Conservation (phyloP, 1,140 invertebrate species). For the Marisa cornuarietis region DNA sequence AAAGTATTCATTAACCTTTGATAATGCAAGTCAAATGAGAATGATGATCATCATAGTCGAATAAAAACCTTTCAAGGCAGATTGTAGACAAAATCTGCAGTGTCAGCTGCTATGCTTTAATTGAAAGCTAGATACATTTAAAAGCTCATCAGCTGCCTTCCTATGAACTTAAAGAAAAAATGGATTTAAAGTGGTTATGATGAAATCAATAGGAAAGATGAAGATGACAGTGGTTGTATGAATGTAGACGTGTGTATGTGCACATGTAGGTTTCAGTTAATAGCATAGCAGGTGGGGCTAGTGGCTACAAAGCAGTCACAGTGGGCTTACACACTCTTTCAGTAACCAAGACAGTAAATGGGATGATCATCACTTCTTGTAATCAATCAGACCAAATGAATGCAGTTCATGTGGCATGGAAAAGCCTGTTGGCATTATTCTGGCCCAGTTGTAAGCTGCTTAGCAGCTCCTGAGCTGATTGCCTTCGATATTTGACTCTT, state of each 20-base stretch:
- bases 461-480: not conserved
- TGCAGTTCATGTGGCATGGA: not conserved
- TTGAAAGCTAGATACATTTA: not conserved
- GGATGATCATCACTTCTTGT: too few species aligned
- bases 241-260: not conserved
- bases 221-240: conserved; percentile 9
- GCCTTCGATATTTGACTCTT: not conserved
- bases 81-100: not conserved
- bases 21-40: too few species aligned
- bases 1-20: too few species aligned
- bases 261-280: not conserved
- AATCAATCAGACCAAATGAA: too few species aligned
- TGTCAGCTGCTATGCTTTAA: not conserved
- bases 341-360: too few species aligned
- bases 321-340: too few species aligned
- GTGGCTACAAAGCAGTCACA: too few species aligned
- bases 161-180: not conserved
- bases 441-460: not conserved
- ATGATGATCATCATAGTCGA: not conserved
- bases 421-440: not conserved
- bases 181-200: not conserved
- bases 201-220: not conserved
- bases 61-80: not conserved
- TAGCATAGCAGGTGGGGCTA: too few species aligned
- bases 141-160: too few species aligned